Percentiles rank a stretch among this genome's conserved stretches.
phyloP scores from a whole-genome alignment of 2,113 vertebrate species.

The Rallus limicola region DNA sequence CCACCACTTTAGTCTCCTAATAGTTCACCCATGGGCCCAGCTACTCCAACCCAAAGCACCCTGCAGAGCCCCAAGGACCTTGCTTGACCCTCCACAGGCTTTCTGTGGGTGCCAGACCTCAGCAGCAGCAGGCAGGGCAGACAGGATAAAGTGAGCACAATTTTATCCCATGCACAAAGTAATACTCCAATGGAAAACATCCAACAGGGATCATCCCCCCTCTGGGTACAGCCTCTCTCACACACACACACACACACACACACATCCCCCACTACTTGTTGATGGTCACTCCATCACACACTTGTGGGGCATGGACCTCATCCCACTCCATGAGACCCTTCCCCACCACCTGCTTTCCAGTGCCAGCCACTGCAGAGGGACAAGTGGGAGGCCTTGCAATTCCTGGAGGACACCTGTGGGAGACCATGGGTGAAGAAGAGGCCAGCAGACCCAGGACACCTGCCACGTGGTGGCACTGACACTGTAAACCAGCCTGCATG shows the following conservation, averaged over 20 bases:
- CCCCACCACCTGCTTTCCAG: not conserved
- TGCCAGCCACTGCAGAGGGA: not conserved
- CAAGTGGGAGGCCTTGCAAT: rapidly evolving
- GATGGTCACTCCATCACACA: too few relatives aligned
- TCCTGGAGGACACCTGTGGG: rapidly evolving
- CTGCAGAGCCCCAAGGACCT: rapidly evolving
- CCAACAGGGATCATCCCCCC: rapidly evolving
- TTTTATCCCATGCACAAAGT: not conserved
- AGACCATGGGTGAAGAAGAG: not conserved
- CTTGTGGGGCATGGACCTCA: rapidly evolving
- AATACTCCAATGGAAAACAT: rapidly evolving
- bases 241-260: too few relatives aligned
- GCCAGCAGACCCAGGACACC: not conserved
- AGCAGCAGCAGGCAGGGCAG: not conserved
- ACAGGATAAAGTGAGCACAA: not conserved
- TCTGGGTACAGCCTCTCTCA: not conserved
- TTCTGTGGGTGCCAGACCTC: not conserved
- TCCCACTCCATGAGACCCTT: not conserved
- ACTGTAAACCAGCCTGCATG: not conserved
- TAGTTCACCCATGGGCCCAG: not conserved
- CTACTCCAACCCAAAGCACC: not conserved
- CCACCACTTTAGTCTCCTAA: not conserved
- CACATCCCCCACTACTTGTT: not conserved
- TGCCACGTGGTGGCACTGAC: slow-evolving; percentile 29
- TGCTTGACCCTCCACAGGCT: not conserved